Evolutionary conservation across 2,797 vertebrate species (phyloP).

Genomic region (Mallotus villosus): DNA sequence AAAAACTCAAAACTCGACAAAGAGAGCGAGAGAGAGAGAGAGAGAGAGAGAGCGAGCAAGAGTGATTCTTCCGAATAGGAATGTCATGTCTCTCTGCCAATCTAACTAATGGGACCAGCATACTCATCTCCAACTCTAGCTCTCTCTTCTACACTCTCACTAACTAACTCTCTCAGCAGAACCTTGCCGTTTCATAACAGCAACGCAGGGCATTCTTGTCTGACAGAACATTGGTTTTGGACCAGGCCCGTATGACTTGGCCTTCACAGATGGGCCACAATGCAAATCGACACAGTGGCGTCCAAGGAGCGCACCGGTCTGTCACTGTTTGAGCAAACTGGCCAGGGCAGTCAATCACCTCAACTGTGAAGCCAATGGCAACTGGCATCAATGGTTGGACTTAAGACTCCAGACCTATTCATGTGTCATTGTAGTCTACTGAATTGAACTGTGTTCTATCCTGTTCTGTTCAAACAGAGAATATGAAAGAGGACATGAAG

Average conservation of each 20-base stretch:
- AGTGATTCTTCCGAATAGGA: constrained; percentile 71
- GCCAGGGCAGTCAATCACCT: constrained; percentile 24
- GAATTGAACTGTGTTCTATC: neutral
- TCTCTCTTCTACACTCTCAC: constrained; percentile 23
- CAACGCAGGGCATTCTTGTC: constrained; percentile 26
- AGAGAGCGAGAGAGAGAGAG: neutral
- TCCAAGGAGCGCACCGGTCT: constrained; percentile 14
- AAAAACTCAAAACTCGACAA: too few relatives aligned
- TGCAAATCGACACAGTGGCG: constrained; percentile 23
- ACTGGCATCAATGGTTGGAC: constrained; percentile 16
- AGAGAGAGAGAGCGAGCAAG: constrained; percentile 19
- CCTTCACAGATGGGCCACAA: neutral
- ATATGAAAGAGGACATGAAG: too few relatives aligned
- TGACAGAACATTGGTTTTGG: constrained; percentile 41
- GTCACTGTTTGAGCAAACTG: constrained; percentile 29
- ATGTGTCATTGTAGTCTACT: neutral
- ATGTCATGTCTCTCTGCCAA: constrained; percentile 65
- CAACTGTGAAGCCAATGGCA: constrained; percentile 41
- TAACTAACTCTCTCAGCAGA: constrained; percentile 14
- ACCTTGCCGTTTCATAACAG: constrained; percentile 28
- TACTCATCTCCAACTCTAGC: constrained; percentile 38
- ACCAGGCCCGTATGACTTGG: constrained; percentile 23
- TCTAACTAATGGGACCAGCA: constrained; percentile 48
- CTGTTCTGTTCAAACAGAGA: constrained; percentile 26
- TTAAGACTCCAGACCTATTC: too few relatives aligned